These are phyloP conservation scores for Paramisgurnus dabryanus DNA, from an alignment of 2,113 vertebrate species.

Conservation along the genomic window DNA sequence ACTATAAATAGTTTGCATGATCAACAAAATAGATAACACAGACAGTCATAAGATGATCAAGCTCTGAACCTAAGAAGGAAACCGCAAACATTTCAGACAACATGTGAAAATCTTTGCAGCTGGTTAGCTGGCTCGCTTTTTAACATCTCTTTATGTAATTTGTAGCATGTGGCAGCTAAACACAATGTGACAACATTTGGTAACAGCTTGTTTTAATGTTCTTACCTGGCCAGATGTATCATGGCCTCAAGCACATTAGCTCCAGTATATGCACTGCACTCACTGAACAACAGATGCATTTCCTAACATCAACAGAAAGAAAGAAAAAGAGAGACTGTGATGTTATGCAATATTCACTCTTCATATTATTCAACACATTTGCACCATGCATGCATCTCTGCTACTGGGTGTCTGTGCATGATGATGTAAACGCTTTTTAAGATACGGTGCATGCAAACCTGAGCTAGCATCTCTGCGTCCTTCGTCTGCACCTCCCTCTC, in stretches of 20 bases:
- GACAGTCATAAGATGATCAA: background rate
- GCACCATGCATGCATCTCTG: background rate
- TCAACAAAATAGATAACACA: background rate
- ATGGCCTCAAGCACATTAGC: conserved; percentile 80
- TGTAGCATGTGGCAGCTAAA: background rate
- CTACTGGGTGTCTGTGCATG: background rate
- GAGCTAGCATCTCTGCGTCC: conserved; percentile 81
- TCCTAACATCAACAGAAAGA: conserved; percentile 71
- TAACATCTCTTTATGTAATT: background rate
- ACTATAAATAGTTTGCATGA: background rate
- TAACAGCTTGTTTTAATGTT: background rate
- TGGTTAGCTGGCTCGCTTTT: background rate
- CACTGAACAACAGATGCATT: conserved; percentile 83
- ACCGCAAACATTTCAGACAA: background rate
- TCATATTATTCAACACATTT: no score
- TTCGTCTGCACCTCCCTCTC: conserved; percentile 81
- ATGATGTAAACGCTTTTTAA: background rate
- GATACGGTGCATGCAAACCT: conserved; percentile 68
- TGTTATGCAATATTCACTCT: background rate
- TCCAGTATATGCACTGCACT: conserved; percentile 88
- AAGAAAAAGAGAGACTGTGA: background rate
- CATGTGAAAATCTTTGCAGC: background rate
- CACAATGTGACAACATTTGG: background rate
- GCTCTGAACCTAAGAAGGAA: background rate
- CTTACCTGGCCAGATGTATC: conserved; percentile 86